Evolutionary conservation across 2,797 vertebrate genomes (phyloP), one percentile per base, ranked within the genome.

Genomic region (Spheniscus humboldti): DNA sequence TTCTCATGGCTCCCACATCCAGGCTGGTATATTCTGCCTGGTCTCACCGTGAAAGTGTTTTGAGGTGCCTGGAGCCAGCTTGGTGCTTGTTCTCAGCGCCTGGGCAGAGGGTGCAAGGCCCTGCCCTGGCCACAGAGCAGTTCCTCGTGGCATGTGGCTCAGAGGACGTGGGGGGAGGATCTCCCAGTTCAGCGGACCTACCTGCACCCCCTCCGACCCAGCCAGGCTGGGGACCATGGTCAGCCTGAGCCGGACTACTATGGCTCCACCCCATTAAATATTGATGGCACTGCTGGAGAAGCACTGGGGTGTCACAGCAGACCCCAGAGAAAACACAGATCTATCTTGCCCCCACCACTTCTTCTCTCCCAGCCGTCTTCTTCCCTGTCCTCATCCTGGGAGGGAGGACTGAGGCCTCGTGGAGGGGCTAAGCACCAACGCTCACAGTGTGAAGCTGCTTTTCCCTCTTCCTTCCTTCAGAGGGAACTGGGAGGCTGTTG

Each of bases 91-190:
- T 47, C 66, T 41, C n/a, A 25, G 37, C 2, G 4, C 62, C 15
- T 47, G 31, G 13, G 28, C 41, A 55, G 57, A 43, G 18, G 10
- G 23, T 71, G 15, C 30, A 47, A 71, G 48, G 68, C 56, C 69
- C 23, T 79, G 41, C 47, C 37, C 45, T 48, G n/a, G 23, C 66
- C 10, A 6, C 55, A 14, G 48, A 23, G 39, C n/a, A 11, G 10
- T 39, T 76, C 43, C 39, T 83, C 0, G 0, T 4, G 6, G 31
- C 1, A 0, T 25, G 13, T 5, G 11, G 39, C 14, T 33, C 28
- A 4, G 30, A 39, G 30, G 20, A 39, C 11, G n/a, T 25, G 16
- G 10, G 35, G 48, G 24, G 41, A 13, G 17, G 8, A 52, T 56
- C 35, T 39, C 27, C 19, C 10, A 3, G 28, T 20, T 43, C 48